A percentile compares a stretch with the other conserved stretches of the same genome.
These are phyloP conservation scores for Lucinisca nassula DNA, from an alignment of 2,888 invertebrate species.

Conservation along the genomic window DNA sequence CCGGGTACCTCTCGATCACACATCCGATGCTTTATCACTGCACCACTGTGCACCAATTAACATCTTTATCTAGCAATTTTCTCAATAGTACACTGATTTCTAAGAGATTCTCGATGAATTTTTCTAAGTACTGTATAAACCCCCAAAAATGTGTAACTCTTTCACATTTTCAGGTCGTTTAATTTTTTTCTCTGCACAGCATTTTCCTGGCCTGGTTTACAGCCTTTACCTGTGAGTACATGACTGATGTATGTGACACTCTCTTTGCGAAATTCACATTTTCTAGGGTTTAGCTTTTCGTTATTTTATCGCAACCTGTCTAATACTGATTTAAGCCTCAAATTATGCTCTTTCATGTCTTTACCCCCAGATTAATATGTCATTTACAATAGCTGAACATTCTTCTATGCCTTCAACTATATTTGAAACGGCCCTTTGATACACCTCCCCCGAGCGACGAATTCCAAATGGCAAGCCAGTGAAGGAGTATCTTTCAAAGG, in stretches of 20 bases:
- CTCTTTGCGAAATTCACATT: slow-evolving; percentile 32
- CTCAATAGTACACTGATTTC: slow-evolving; percentile 41
- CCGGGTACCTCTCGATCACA: no score
- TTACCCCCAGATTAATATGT: slow-evolving; percentile 24
- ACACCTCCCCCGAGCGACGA: slow-evolving; percentile 11
- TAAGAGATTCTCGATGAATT: slow-evolving; percentile 51
- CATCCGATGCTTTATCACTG: no score
- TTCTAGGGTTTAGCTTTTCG: slow-evolving; percentile 60
- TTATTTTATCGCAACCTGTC: slow-evolving; percentile 39
- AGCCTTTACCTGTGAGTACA: slow-evolving; percentile 29
- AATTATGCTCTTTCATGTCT: slow-evolving; percentile 60
- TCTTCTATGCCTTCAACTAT: slow-evolving; percentile 14
- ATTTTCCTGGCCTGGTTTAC: slow-evolving; percentile 40
- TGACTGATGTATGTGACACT: slow-evolving; percentile 65
- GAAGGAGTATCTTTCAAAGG: slow-evolving; percentile 51
- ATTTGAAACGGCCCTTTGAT: neutral
- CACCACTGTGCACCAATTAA: no score
- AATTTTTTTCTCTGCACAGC: slow-evolving; percentile 35
- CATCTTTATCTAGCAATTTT: slow-evolving; percentile 25
- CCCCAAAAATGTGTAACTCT: slow-evolving; percentile 39
- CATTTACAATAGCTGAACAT: slow-evolving; percentile 4
- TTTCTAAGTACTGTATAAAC: slow-evolving; percentile 45
- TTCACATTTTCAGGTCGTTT: slow-evolving; percentile 4
- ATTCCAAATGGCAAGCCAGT: slow-evolving; percentile 39
- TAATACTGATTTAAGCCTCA: slow-evolving; percentile 51